Percentiles rank a stretch among this genome's conserved stretches.
Evolutionary conservation across 2,113 vertebrate genomes (phyloP).

Genomic region (Psettodes erumei): DNA sequence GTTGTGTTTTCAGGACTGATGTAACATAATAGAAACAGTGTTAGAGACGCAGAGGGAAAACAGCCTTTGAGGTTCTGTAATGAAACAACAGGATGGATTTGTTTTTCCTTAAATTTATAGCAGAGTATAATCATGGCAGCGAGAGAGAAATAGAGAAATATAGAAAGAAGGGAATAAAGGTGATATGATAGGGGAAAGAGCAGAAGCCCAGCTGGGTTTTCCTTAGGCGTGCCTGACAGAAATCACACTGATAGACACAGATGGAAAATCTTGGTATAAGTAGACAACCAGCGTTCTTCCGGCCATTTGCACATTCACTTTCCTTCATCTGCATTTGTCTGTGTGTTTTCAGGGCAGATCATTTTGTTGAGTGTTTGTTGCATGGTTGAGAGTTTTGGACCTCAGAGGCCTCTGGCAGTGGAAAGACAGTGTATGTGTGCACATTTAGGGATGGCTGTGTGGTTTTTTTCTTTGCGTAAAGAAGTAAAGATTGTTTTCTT

Average conservation of each 20-base stretch:
- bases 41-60: slow-evolving; percentile 40
- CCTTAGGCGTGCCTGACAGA: slow-evolving; percentile 42
- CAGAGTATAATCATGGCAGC: slow-evolving; percentile 32
- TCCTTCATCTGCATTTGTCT: slow-evolving; percentile 63
- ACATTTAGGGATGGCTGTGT: too few relatives aligned
- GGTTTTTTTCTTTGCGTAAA: neutral
- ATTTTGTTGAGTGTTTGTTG: slow-evolving; percentile 44
- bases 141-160: slow-evolving; percentile 19
- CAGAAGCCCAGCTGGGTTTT: slow-evolving; percentile 54
- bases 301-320: slow-evolving; percentile 58
- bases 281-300: slow-evolving; percentile 59
- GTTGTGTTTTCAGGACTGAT: slow-evolving; percentile 48
- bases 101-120: slow-evolving; percentile 24
- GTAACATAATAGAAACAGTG: slow-evolving; percentile 55
- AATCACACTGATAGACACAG: slow-evolving; percentile 59
- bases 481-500: neutral
- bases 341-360: slow-evolving; percentile 53
- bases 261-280: slow-evolving; percentile 64
- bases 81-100: slow-evolving; percentile 46
- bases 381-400: slow-evolving; percentile 6
- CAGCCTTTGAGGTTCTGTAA: slow-evolving; percentile 41
- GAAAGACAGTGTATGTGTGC: slow-evolving; percentile 26
- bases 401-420: slow-evolving; percentile 36
- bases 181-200: slow-evolving; percentile 29
- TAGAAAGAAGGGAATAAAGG: slow-evolving; percentile 27